Evolutionary conservation across 2,113 vertebrate genomes (phyloP).

Genomic region (Rhabdornis inornatus): DNA sequence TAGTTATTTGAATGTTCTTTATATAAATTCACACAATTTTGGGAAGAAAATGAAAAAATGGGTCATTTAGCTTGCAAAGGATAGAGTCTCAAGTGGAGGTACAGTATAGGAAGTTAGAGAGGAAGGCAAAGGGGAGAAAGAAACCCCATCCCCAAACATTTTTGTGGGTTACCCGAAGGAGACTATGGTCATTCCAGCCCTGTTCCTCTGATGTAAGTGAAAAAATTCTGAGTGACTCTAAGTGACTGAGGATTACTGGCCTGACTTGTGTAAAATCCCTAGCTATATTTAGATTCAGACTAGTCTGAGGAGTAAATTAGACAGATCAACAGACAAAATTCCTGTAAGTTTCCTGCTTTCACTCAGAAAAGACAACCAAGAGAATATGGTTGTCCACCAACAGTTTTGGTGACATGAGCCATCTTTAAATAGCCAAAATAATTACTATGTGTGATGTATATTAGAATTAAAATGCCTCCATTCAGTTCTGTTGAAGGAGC

Average conservation of each 20-base stretch:
- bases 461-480: not conserved
- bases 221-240: not conserved
- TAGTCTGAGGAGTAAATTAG: not conserved
- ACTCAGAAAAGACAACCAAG: not conserved
- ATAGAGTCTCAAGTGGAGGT: not conserved
- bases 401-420: not conserved
- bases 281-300: not conserved
- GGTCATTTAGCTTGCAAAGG: not conserved
- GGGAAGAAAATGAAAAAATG: not conserved
- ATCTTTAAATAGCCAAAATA: not conserved
- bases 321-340: not conserved
- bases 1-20: not conserved
- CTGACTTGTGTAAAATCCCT: not conserved
- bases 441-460: not conserved
- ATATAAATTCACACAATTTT: not conserved
- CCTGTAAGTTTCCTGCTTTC: not conserved
- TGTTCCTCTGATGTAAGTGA: not conserved
- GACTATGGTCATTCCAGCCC: accelerated
- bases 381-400: not conserved
- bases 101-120: not conserved
- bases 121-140: not conserved
- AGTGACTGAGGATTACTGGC: not conserved
- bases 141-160: accelerated
- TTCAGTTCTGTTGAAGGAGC: not conserved
- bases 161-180: accelerated